These are phyloP conservation scores for Dendrolimus punctatus DNA, from an alignment of 1,140 invertebrate genomes.

Conservation along the genomic window DNA sequence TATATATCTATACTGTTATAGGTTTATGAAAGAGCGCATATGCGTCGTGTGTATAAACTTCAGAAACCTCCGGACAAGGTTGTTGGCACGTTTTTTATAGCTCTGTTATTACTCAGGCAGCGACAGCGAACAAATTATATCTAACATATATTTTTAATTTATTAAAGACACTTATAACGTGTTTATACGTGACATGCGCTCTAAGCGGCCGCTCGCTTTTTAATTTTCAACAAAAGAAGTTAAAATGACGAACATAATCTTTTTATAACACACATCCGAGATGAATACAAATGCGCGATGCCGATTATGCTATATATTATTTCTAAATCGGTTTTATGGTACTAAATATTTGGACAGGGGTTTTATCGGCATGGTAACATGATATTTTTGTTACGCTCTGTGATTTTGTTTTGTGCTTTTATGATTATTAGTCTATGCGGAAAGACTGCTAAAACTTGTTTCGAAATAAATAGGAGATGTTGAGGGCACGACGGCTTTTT, in stretches of 20 bases:
- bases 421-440: conserved; percentile 53
- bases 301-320: conserved; percentile 66
- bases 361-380: conserved; percentile 60
- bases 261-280: conserved; percentile 50
- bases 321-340: conserved; percentile 63
- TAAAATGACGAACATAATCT: conserved; percentile 54
- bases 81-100: conserved; percentile 22
- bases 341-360: conserved; percentile 66
- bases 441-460: conserved; percentile 42
- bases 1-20: too few species aligned
- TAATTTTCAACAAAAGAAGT: conserved; percentile 53
- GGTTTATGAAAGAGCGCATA: too few species aligned
- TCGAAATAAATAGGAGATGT: conserved; percentile 9
- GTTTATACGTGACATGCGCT: conserved; percentile 50
- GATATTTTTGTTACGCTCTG: conserved; percentile 52
- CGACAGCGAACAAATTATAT: conserved; percentile 29
- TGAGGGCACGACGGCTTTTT: background rate
- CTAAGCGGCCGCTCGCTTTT: conserved; percentile 44
- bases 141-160: conserved; percentile 51
- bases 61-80: conserved; percentile 7
- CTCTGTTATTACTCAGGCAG: conserved; percentile 13
- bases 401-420: conserved; percentile 51
- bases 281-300: conserved; percentile 54
- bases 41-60: too few species aligned
- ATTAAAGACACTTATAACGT: conserved; percentile 52